Evolutionary conservation across 1,140 invertebrate species (phyloP).

Genomic region (Drosophila neocordata): DNA sequence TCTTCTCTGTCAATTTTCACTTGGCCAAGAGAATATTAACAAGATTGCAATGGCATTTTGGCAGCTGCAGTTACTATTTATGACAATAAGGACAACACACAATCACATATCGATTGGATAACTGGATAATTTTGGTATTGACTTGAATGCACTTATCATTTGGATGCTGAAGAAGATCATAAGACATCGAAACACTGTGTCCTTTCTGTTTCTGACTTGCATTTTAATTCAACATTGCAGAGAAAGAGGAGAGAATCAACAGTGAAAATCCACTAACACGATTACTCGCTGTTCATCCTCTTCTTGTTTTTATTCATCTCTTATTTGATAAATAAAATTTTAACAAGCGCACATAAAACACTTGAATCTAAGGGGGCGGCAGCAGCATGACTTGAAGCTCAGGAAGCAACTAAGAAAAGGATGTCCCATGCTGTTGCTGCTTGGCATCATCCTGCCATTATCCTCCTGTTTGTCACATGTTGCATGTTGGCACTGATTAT

Average conservation of each 20-base stretch:
- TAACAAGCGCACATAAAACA: slow-evolving; percentile 28
- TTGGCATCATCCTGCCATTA: slow-evolving; percentile 11
- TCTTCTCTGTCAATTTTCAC: slow-evolving; percentile 12
- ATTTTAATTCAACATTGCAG: slow-evolving; percentile 5
- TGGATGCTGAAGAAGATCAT: too few species aligned
- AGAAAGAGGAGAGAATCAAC: not conserved
- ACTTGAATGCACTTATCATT: not conserved
- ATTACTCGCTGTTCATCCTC: not conserved
- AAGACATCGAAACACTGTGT: not conserved
- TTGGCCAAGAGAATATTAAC: slow-evolving; percentile 47
- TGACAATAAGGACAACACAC: slow-evolving; percentile 25
- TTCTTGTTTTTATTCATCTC: not conserved
- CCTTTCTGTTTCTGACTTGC: not conserved
- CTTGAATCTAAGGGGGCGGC: slow-evolving; percentile 11
- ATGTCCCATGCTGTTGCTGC: not conserved
- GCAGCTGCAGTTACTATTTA: slow-evolving; percentile 27
- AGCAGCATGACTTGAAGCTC: not conserved
- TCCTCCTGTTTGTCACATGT: slow-evolving; percentile 50
- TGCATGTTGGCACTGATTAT: slow-evolving; percentile 52
- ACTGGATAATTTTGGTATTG: not conserved
- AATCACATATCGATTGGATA: not conserved
- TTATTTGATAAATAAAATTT: slow-evolving; percentile 36
- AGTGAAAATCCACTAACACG: too few species aligned
- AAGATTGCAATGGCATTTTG: slow-evolving; percentile 50
- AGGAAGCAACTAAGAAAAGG: slow-evolving; percentile 20